A percentile compares a stretch with the other conserved stretches of the same genome.
Evolutionary conservation across 2,888 invertebrate genomes (phyloP).

Genomic region (Scrobipalpa costella): DNA sequence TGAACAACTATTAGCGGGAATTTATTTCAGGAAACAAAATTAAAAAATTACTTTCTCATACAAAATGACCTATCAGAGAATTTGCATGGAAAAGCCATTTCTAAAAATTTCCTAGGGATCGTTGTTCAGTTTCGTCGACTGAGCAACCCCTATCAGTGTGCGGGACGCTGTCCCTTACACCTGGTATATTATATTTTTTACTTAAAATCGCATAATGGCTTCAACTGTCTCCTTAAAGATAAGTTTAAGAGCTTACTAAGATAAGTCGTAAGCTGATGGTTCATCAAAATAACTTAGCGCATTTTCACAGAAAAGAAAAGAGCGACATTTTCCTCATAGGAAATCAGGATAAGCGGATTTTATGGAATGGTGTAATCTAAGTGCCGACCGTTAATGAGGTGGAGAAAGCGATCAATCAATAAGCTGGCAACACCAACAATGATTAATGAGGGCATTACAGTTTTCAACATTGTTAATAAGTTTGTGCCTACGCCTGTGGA

Average conservation of each 20-base stretch:
- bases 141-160: too few relatives aligned
- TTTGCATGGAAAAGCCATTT: too few relatives aligned
- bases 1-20: too few relatives aligned
- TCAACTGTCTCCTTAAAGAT: too few relatives aligned
- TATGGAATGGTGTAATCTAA: constrained; percentile 14
- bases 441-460: constrained; percentile 18
- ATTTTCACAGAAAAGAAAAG: constrained; percentile 2
- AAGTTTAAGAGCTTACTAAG: background rate
- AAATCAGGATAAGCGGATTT: constrained; percentile 4
- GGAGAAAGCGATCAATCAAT: constrained; percentile 21
- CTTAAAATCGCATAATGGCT: too few relatives aligned
- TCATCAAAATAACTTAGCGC: background rate
- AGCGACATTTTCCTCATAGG: constrained; percentile 1
- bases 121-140: too few relatives aligned
- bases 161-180: too few relatives aligned
- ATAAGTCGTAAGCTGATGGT: background rate
- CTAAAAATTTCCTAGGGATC: too few relatives aligned
- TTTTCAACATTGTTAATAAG: background rate
- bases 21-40: too few relatives aligned
- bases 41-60: too few relatives aligned
- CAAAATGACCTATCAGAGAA: too few relatives aligned
- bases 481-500: background rate
- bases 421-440: constrained; percentile 9
- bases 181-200: too few relatives aligned
- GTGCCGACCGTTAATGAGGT: constrained; percentile 12